A percentile compares a stretch with the other conserved stretches of the same genome.
These are phyloP conservation scores for Nothocercus nigrocapillus DNA, from an alignment of 2,113 vertebrate species.

Conservation along the genomic window DNA sequence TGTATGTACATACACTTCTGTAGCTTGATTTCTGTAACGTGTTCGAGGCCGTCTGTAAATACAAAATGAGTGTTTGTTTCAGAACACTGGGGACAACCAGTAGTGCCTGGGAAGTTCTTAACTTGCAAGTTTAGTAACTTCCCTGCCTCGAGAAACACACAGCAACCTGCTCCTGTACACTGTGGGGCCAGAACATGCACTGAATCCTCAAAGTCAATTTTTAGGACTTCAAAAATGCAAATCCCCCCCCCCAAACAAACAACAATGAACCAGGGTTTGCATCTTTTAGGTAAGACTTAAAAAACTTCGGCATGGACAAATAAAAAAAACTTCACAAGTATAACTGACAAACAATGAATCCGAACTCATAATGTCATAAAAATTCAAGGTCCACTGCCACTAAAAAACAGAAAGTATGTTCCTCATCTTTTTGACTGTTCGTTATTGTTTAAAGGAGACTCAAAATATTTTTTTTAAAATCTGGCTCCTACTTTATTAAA, in stretches of 20 bases:
- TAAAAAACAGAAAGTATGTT: not conserved
- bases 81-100: not conserved
- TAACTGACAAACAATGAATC: not conserved
- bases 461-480: not conserved
- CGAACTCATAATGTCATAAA: accelerated
- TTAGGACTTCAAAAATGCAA: not conserved
- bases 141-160: not conserved
- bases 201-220: not conserved
- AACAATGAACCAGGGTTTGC: accelerated
- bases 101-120: not conserved
- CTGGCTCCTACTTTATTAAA: not conserved
- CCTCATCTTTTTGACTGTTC: not conserved
- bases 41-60: slow-evolving; percentile 86
- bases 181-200: accelerated
- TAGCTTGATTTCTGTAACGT: slow-evolving; percentile 89
- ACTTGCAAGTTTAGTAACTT: not conserved
- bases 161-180: not conserved
- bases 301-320: not conserved
- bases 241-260: not conserved
- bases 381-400: not conserved
- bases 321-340: not conserved
- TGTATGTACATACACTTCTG: slow-evolving; percentile 92
- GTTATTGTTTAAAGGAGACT: not conserved
- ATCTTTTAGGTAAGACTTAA: not conserved
- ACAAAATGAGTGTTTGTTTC: not conserved